A percentile compares a stretch with the other conserved stretches of the same genome.
phyloP scores from a whole-genome alignment of 2,888 invertebrate species.

The Hydroisotoma schaefferi region DNA sequence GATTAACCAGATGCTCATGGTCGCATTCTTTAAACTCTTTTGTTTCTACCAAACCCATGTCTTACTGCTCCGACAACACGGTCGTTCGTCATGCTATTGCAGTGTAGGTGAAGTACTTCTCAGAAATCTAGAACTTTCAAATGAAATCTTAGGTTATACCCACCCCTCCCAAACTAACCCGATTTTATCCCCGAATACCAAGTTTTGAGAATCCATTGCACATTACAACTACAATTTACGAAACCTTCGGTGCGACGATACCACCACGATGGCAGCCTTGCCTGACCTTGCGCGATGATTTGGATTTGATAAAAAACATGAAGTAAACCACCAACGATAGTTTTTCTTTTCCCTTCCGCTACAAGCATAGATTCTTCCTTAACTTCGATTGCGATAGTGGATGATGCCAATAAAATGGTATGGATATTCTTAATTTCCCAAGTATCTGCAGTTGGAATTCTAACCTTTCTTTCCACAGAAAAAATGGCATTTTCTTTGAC shows the following conservation, averaged over 20 bases:
- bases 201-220: background rate
- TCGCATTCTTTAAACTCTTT: too few species aligned
- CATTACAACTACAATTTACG: background rate
- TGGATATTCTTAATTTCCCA: slow-evolving; percentile 1
- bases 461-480: background rate
- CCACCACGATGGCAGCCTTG: background rate
- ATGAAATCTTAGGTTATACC: background rate
- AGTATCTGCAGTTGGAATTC: background rate
- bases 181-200: background rate
- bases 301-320: background rate
- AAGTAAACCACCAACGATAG: background rate
- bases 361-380: too few species aligned
- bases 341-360: too few species aligned
- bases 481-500: background rate
- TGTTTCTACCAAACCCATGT: too few species aligned
- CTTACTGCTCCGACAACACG: too few species aligned
- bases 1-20: too few species aligned
- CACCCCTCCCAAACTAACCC: background rate
- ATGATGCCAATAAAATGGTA: too few species aligned
- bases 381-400: too few species aligned
- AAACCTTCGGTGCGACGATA: background rate
- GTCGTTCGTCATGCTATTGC: too few species aligned
- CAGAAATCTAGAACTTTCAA: too few species aligned
- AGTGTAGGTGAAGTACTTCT: too few species aligned
- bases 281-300: background rate